phyloP scores from a whole-genome alignment of 2,888 invertebrate species.

The Noctua fimbriata region DNA sequence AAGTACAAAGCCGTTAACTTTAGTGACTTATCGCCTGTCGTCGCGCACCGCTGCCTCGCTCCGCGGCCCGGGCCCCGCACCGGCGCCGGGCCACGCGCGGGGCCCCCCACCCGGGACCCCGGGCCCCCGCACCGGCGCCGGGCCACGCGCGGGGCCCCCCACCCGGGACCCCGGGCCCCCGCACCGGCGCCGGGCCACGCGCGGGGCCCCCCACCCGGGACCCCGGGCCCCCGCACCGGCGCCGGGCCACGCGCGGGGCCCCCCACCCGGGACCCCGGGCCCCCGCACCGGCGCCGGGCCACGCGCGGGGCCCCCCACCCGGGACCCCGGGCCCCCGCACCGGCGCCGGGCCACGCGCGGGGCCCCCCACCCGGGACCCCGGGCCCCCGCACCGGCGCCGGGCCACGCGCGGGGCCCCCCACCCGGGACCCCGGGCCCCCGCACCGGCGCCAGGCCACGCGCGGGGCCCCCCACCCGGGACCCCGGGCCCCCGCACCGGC shows the following conservation, averaged over 20 bases:
- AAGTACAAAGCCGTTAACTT: conserved; percentile 59
- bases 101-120: not conserved
- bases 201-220: conserved; percentile 18
- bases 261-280: too few species aligned
- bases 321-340: not conserved
- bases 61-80: conserved; percentile 26
- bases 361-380: not conserved
- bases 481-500: conserved; percentile 9
- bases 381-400: conserved; percentile 12
- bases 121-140: conserved; percentile 18
- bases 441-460: conserved; percentile 15
- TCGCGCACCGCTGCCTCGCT: conserved; percentile 24
- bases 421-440: not conserved
- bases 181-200: conserved; percentile 6
- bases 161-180: not conserved
- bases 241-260: conserved; percentile 8
- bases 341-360: conserved; percentile 5
- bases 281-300: too few species aligned
- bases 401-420: not conserved
- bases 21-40: conserved; percentile 15
- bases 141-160: not conserved
- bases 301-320: conserved; percentile 19
- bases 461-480: not conserved
- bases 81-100: not conserved
- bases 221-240: conserved; percentile 7